Evolutionary conservation across 1,140 invertebrate genomes (phyloP).

Genomic region (Anastrepha ludens): DNA sequence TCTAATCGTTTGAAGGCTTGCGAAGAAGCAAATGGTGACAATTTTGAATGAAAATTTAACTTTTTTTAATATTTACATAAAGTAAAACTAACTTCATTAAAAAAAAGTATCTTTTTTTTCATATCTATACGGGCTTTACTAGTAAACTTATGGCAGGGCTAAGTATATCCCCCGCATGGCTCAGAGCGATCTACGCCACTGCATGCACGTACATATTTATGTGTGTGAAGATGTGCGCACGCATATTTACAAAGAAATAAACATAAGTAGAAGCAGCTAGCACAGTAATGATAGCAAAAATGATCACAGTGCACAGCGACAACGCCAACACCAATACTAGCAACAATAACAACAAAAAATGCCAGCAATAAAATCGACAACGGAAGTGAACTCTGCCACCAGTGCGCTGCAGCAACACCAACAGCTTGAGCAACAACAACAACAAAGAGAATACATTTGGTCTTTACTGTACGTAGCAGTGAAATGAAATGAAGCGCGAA

Average conservation of each 20-base stretch:
- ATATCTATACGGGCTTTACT: too few species aligned
- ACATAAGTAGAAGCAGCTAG: neutral
- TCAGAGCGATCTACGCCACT: neutral
- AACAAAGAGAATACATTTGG: neutral
- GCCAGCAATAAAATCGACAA: conserved; percentile 52
- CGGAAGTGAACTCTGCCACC: conserved; percentile 58
- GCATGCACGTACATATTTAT: neutral
- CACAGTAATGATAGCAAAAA: conserved; percentile 17
- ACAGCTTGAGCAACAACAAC: neutral
- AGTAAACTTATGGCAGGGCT: too few species aligned
- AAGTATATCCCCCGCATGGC: too few species aligned
- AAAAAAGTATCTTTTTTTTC: too few species aligned
- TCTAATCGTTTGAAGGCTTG: too few species aligned
- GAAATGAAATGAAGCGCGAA: conserved; percentile 36
- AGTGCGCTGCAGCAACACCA: conserved; percentile 22
- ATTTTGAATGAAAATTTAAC: too few species aligned
- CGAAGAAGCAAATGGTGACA: too few species aligned
- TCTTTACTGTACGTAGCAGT: neutral
- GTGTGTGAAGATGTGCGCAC: neutral
- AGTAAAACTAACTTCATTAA: too few species aligned
- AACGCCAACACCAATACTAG: conserved; percentile 49
- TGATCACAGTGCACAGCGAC: conserved; percentile 28
- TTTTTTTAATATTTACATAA: too few species aligned
- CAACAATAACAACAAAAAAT: conserved; percentile 17
- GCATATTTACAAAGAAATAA: neutral